A percentile compares a stretch with the other conserved stretches of the same genome.
Conservation (phyloP, 1,140 invertebrate species). For the Rhyzopertha dominica region DNA sequence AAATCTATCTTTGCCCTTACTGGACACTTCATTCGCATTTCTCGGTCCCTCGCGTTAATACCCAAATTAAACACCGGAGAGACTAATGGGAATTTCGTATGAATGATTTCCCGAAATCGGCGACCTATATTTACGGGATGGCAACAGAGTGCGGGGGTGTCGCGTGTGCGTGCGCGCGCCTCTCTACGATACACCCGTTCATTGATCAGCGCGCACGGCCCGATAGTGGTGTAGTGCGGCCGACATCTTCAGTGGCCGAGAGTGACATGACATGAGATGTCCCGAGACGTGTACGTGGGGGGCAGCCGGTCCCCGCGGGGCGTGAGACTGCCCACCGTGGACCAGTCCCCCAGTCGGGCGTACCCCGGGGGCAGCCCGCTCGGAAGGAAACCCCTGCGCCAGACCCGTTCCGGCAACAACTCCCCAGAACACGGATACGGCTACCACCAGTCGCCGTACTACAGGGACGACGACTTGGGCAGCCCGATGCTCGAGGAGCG, state of each 20-base stretch:
- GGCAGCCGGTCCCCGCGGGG: slow-evolving; percentile 59
- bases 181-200: slow-evolving; percentile 47
- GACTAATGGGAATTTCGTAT: no score
- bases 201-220: slow-evolving; percentile 46
- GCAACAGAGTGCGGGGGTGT: slow-evolving; percentile 19
- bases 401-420: slow-evolving; percentile 55
- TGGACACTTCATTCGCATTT: no score
- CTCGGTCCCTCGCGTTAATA: no score
- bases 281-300: slow-evolving; percentile 66
- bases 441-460: slow-evolving; percentile 45
- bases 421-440: slow-evolving; percentile 54
- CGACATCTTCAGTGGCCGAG: slow-evolving; percentile 33
- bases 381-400: slow-evolving; percentile 47
- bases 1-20: no score
- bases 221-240: slow-evolving; percentile 42
- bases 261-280: slow-evolving; percentile 54
- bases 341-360: slow-evolving; percentile 74
- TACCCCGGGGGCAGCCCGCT: slow-evolving; percentile 58
- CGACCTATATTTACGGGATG: no score
- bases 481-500: slow-evolving; percentile 66
- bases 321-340: slow-evolving; percentile 71
- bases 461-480: slow-evolving; percentile 66
- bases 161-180: slow-evolving; percentile 35
- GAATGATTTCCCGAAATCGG: no score
- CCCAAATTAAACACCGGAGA: no score